Evolutionary conservation across 2,888 invertebrate genomes (phyloP), one percentile per base, ranked within the genome.

Genomic region (Diarsia dahlii): DNA sequence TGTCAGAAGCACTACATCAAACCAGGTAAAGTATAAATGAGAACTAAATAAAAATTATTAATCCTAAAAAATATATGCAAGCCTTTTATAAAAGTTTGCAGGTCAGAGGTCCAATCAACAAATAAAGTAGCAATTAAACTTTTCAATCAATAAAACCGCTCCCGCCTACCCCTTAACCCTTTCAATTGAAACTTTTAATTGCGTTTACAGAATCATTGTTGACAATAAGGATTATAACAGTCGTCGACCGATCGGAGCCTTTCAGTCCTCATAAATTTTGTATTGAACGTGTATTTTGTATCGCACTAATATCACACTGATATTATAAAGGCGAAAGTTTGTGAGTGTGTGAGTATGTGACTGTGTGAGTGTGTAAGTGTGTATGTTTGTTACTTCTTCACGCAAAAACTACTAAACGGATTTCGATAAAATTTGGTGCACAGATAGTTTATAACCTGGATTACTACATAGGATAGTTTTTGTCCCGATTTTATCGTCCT

Each of bases 191-290:
- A 85, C 78, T 87, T 87, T 87, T 85, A 85, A 87, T 87, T 88
- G 82, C 76, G 81, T 87, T 85, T 84, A 85, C 84, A 45, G 69
- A 77, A 84, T 78, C 88, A 64, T 69, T 85, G 87, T 87, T 87
- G 87, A 87, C 88, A 86, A 78, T 82, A 58, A 56, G 67, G 81
- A 87, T 87, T 87, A 87, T 78, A 86, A 75, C 79, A 65, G 78
- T 82, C 28, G 58, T 67, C 60, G 58, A 39, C 39, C 63, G 60
- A 75, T 76, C 60, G 62, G 28, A 58, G 62, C 65, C 15, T 65
- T 65, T 65, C 60, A 54, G 50, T 67, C 28, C 71, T 78, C 81
- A 77, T 72, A 71, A 87, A 78, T 76, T 79, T 79, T 70, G 39
- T 62, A 63, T 65, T 66, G 62, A 39, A 74, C 10, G 52, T 13